phyloP scores from a whole-genome alignment of 2,797 vertebrate genomes.

The Hemitrygon akajei region DNA sequence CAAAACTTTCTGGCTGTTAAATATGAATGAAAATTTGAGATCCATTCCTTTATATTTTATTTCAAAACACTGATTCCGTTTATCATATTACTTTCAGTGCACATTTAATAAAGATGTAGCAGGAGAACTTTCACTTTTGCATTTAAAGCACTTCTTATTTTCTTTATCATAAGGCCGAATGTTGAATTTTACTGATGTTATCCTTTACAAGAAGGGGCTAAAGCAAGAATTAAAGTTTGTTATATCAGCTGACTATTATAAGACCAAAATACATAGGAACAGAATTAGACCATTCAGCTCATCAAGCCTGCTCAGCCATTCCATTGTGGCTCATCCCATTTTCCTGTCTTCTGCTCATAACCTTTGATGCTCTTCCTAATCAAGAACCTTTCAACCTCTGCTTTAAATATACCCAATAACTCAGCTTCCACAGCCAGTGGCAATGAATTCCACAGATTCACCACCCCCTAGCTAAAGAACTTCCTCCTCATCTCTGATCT shows the following conservation, averaged over 20 bases:
- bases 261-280: too few relatives aligned
- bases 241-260: not conserved
- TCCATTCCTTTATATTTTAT: not conserved
- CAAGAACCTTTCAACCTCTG: too few relatives aligned
- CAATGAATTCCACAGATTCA: too few relatives aligned
- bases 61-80: not conserved
- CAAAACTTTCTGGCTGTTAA: not conserved
- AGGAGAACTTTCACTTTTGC: not conserved
- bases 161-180: not conserved
- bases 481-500: too few relatives aligned
- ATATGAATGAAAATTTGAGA: not conserved
- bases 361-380: too few relatives aligned
- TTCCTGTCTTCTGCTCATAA: too few relatives aligned
- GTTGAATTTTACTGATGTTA: not conserved
- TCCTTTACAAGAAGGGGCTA: not conserved
- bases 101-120: not conserved
- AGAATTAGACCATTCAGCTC: too few relatives aligned
- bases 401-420: too few relatives aligned
- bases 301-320: too few relatives aligned
- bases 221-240: not conserved
- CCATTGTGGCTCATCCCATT: too few relatives aligned
- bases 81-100: not conserved
- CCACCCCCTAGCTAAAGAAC: too few relatives aligned
- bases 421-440: too few relatives aligned
- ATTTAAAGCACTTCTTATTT: not conserved